These are phyloP conservation scores for Azorinus chamasolen DNA, from an alignment of 2,888 invertebrate species.

Conservation along the genomic window DNA sequence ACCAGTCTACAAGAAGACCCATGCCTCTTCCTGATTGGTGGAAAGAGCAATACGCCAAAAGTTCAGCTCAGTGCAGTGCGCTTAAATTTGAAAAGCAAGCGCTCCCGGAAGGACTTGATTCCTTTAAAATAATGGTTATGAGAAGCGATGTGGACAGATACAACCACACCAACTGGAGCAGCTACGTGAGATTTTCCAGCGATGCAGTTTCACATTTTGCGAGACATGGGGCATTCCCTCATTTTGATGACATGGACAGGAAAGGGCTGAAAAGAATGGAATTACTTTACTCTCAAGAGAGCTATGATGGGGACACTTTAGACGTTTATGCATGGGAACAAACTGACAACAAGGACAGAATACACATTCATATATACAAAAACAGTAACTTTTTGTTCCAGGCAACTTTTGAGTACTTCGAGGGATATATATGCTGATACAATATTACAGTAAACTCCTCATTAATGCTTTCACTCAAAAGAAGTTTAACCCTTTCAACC, in stretches of 20 bases:
- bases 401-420: conserved; percentile 40
- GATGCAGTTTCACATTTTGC: conserved; percentile 69
- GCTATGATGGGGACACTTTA: conserved; percentile 75
- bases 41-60: conserved; percentile 74
- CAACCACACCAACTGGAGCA: conserved; percentile 75
- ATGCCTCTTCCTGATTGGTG: conserved; percentile 80
- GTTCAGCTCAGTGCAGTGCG: conserved; percentile 53
- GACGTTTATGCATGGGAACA: conserved; percentile 76
- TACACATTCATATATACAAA: conserved; percentile 63
- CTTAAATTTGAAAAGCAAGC: conserved; percentile 66
- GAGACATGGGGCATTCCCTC: conserved; percentile 43
- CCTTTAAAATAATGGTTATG: conserved; percentile 59
- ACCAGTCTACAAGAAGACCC: conserved; percentile 76
- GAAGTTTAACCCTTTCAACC: too few relatives aligned
- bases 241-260: conserved; percentile 59
- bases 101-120: conserved; percentile 64
- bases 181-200: conserved; percentile 70
- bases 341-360: conserved; percentile 14
- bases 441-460: too few relatives aligned
- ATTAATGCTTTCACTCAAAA: too few relatives aligned
- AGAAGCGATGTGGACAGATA: conserved; percentile 76
- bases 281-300: conserved; percentile 78
- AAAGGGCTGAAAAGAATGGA: conserved; percentile 73
- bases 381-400: conserved; percentile 64
- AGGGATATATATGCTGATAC: too few relatives aligned